Evolutionary conservation across 2,113 vertebrate genomes (phyloP), one percentile per base, ranked within the genome.

Genomic region (Clupea harengus): DNA sequence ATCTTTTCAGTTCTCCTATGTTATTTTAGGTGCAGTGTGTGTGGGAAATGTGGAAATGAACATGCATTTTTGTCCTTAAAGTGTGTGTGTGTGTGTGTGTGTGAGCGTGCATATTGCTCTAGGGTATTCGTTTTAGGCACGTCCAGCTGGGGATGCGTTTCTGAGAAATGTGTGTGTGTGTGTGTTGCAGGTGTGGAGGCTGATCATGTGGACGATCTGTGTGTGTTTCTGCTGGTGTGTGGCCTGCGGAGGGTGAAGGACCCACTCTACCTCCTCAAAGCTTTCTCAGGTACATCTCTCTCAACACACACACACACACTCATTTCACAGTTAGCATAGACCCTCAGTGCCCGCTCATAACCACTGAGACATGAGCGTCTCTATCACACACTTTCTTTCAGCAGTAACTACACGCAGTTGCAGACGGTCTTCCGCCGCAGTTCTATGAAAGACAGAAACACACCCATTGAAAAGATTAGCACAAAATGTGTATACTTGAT

Each of bases 241-340:
- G 97, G 97, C n/a, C 95, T 98, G 85, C 88, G 97, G 80, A 94
- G 94, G 94, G 95, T 97, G 86, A 98, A 98, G 89, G 97, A 98
- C 85, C 97, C 97, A 8, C 96, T 98, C 15, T 97, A 95, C 90
- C 91, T 98, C 64, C 93, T 95, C 2, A 90, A 96, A 3, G 92
- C 39, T 3, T 97, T 97, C 91, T 95, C 96, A 94, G 96, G 97
- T 98, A 82, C 2, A 17, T 45, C 10, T 57, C 50, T 57, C 18
- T 57, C 17, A 20, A 20, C 18, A 25, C n/a, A 64, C 60, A 64
- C 60, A 64, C 57, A 64, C 22, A 64, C 57, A 64, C 57, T 20
- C 39, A 39, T 39, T 39, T 39, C 39, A 1, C 39, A 39, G 39
- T 39, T 2, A 39, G 39, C 39, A 39, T 39, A 39, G 39, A 39